Conservation (phyloP, 23 tunicate species). For the Clavelina lepadiformis region DNA sequence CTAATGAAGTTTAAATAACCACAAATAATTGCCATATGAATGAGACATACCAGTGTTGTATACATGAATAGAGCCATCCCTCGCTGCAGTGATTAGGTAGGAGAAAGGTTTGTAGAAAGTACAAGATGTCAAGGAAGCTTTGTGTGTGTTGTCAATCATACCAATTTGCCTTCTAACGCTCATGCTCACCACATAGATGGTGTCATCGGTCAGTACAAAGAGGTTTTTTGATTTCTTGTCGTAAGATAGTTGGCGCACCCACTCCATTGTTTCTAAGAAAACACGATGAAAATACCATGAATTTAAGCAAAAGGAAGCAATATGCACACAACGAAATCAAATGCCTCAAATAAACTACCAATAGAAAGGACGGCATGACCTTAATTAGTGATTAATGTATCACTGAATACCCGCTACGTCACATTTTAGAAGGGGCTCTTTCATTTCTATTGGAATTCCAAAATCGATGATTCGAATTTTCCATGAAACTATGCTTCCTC, state of each 20-base stretch:
- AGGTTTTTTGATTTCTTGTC: slow-evolving; percentile 30
- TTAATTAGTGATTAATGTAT: too few relatives aligned
- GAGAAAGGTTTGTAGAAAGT: slow-evolving; percentile 46
- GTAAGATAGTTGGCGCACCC: slow-evolving; percentile 50
- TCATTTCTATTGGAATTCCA: slow-evolving; percentile 50
- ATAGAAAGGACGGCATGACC: too few relatives aligned
- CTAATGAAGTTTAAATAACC: background rate
- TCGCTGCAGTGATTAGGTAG: slow-evolving; percentile 61
- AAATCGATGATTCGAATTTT: slow-evolving; percentile 29
- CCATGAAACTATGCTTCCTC: slow-evolving; percentile 61
- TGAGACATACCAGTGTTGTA: slow-evolving; percentile 48
- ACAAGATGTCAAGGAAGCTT: slow-evolving; percentile 47
- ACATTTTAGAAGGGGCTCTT: slow-evolving; percentile 31
- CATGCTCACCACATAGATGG: slow-evolving; percentile 47
- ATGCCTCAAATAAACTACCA: too few relatives aligned
- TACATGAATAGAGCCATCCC: slow-evolving; percentile 70
- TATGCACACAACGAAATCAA: too few relatives aligned
- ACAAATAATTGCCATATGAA: background rate
- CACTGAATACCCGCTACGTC: too few relatives aligned
- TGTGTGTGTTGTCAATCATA: slow-evolving; percentile 40
- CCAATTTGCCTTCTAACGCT: slow-evolving; percentile 35
- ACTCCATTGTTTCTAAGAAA: slow-evolving; percentile 32
- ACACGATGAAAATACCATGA: background rate
- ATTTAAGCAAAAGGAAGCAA: too few relatives aligned
- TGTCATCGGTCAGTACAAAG: slow-evolving; percentile 47